Evolutionary conservation across 2,888 invertebrate genomes (phyloP).

Genomic region (Chymomyza procnemis): DNA sequence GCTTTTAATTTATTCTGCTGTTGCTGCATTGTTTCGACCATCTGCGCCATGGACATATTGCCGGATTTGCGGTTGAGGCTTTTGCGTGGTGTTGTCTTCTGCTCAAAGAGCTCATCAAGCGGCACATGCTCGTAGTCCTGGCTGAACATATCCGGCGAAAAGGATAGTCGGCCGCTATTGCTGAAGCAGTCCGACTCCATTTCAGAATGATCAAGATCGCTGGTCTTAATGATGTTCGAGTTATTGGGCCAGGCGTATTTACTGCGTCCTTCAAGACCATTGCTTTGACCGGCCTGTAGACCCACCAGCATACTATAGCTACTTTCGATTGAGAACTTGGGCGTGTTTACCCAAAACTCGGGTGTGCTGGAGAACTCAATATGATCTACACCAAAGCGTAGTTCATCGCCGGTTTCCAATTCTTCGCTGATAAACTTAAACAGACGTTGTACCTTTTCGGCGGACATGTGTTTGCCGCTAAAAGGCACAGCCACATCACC

Average conservation of each 20-base stretch:
- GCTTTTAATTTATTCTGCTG: constrained; percentile 61
- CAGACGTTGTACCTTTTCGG: constrained; percentile 63
- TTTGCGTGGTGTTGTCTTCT: constrained; percentile 25
- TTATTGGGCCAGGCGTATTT: constrained; percentile 71
- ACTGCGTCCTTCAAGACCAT: constrained; percentile 66
- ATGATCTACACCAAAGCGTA: constrained; percentile 74
- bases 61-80: constrained; percentile 5
- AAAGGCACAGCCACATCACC: constrained; percentile 73
- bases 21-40: constrained; percentile 60
- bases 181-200: constrained; percentile 62
- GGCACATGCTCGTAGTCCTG: constrained; percentile 70
- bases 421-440: constrained; percentile 64
- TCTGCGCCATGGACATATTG: constrained; percentile 54
- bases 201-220: constrained; percentile 70
- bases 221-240: constrained; percentile 61
- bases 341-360: constrained; percentile 55
- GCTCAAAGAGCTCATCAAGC: constrained; percentile 70
- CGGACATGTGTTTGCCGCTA: constrained; percentile 61
- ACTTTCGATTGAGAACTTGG: constrained; percentile 71
- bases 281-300: constrained; percentile 64
- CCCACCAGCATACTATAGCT: constrained; percentile 75
- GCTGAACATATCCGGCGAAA: constrained; percentile 66
- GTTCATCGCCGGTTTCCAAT: constrained; percentile 19
- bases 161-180: constrained; percentile 60
- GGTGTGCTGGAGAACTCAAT: constrained; percentile 71